Evolutionary conservation across 2,888 invertebrate species (phyloP), one percentile per base, ranked within the genome.

Genomic region (Limnephilus rhombicus): DNA sequence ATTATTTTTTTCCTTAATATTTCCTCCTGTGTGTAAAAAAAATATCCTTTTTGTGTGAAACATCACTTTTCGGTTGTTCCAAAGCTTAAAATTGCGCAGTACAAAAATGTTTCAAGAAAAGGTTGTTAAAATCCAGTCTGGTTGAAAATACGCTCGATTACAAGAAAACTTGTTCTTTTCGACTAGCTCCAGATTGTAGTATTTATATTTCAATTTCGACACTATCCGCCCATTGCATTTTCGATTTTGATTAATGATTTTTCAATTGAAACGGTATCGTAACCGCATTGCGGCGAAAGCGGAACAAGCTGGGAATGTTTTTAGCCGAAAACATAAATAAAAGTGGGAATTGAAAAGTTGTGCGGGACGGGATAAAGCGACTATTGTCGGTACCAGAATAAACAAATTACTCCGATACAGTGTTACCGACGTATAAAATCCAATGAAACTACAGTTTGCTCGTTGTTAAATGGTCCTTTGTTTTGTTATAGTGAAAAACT

Each of bases 241-340:
- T 5, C 82, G 13, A 82, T 82, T 82, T 68, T 68, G 68, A 68
- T 68, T 68, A n/a, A 68, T n/a, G 68, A 68, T 24, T 68, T n/a
- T 68, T 68, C 68, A 68, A 68, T 68, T 31, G 82, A 34, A 82
- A 34, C 18, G 0, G 83, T 24, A 37, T 49, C 7, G 45, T 41
- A 49, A 29, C 86, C 86, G 86, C 86, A 86, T 41, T 86, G 86
- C 86, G 86, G 86, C 24, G 45, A 45, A 86, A 86, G 29, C 86
- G 2, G 68, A 68, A 68, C 49, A 45, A 49, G n/a, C 4, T n/a
- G n/a, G 49, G n/a, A 86, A 49, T n/a, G n/a, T 85, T 85, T 85
- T 85, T 49, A 37, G 41, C n/a, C 13, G 15, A 86, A 86, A 86
- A 49, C 49, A 86, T 49, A 86, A 86, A 86, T 86, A 86, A 86